A percentile compares a stretch with the other conserved stretches of the same genome.
These are phyloP conservation scores for Platyura marginata DNA, from an alignment of 1,140 invertebrate species.

Conservation along the genomic window DNA sequence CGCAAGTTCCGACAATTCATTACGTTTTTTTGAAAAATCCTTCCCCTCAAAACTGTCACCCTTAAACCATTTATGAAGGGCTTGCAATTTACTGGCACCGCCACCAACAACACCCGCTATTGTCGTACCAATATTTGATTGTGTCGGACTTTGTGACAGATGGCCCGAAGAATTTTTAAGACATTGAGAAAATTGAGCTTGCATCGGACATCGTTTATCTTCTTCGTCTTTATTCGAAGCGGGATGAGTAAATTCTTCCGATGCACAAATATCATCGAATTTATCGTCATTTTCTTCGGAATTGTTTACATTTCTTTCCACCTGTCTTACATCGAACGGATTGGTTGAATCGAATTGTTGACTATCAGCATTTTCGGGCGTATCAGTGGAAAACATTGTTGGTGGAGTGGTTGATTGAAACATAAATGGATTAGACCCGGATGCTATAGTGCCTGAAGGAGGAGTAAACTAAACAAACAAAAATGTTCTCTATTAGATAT, in stretches of 20 bases:
- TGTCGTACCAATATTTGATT: slow-evolving; percentile 16
- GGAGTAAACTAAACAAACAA: too few species aligned
- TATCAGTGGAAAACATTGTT: too few species aligned
- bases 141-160: slow-evolving; percentile 6
- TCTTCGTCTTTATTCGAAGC: not conserved
- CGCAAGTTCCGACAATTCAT: slow-evolving; percentile 36
- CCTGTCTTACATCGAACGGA: not conserved
- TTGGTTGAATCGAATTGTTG: too few species aligned
- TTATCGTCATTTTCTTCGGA: not conserved
- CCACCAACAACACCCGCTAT: slow-evolving; percentile 26
- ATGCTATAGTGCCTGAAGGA: too few species aligned
- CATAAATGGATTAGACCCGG: too few species aligned
- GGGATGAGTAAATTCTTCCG: not conserved
- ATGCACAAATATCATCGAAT: not conserved
- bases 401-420: too few species aligned
- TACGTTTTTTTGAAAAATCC: slow-evolving; percentile 17
- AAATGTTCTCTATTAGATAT: too few species aligned
- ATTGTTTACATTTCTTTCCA: not conserved
- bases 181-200: too few species aligned
- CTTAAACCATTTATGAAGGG: slow-evolving; percentile 51
- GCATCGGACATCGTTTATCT: slow-evolving; percentile 7
- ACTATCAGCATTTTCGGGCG: too few species aligned
- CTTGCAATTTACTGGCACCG: slow-evolving; percentile 37
- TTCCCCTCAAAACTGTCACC: slow-evolving; percentile 31
- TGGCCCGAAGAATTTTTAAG: not conserved